Percentiles rank a stretch among this genome's conserved stretches.
These are phyloP conservation scores for Trematomus loennbergii DNA, from an alignment of 2,113 vertebrate genomes.

Conservation along the genomic window DNA sequence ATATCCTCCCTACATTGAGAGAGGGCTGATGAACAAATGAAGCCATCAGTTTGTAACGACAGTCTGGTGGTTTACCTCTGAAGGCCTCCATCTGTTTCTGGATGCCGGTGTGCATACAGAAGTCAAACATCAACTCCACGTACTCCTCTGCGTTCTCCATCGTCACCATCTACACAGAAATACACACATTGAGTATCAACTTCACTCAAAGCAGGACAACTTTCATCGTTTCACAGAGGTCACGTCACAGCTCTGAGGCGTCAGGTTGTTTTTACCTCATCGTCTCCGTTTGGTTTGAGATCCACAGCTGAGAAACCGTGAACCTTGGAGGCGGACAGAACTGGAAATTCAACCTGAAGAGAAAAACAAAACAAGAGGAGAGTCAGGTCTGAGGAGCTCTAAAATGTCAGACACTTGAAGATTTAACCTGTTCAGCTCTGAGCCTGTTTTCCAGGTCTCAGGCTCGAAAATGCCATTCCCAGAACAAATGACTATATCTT, in stretches of 20 bases:
- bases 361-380: background rate
- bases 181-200: constrained; percentile 14
- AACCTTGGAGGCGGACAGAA: constrained; percentile 98
- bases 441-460: too few species aligned
- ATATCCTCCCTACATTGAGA: too few species aligned
- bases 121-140: constrained; percentile 98
- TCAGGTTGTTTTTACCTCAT: constrained; percentile 87
- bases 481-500: too few species aligned
- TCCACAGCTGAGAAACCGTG: constrained; percentile 98
- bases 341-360: constrained; percentile 95
- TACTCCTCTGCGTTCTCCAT: constrained; percentile 99
- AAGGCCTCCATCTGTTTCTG: constrained; percentile 99
- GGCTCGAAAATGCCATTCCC: too few species aligned
- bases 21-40: too few species aligned
- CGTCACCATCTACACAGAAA: constrained; percentile 89
- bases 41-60: too few species aligned
- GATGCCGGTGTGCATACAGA: constrained; percentile 97
- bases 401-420: too few species aligned
- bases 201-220: too few species aligned
- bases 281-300: constrained; percentile 96
- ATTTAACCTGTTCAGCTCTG: too few species aligned
- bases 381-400: too few species aligned
- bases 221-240: too few species aligned
- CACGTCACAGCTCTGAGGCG: too few species aligned
- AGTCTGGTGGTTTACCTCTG: constrained; percentile 85